A percentile compares a stretch with the other conserved stretches of the same genome.
Conservation (phyloP, 2,113 vertebrate species). For the Deroptyus accipitrinus region DNA sequence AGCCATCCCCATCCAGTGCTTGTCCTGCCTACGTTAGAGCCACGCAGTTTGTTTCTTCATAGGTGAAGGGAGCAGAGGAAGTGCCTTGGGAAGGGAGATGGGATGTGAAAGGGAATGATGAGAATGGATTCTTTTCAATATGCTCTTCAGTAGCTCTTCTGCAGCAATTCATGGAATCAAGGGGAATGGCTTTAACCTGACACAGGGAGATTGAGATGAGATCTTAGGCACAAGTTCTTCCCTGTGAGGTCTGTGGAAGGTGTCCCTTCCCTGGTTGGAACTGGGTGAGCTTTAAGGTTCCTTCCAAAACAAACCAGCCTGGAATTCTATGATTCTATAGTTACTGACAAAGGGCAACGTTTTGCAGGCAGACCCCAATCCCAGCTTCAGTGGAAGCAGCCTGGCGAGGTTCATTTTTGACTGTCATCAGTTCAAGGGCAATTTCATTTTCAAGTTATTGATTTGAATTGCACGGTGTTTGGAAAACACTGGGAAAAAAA, state of each 20-base stretch:
- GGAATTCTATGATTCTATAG: not conserved
- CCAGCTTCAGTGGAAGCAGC: not conserved
- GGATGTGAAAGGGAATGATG: not conserved
- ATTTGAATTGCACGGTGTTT: not conserved
- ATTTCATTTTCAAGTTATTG: not conserved
- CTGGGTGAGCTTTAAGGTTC: not conserved
- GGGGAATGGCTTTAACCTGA: not conserved
- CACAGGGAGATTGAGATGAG: not conserved
- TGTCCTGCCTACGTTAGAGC: slow-evolving; percentile 66
- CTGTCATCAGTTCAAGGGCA: not conserved
- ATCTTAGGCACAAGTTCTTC: not conserved
- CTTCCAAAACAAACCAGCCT: not conserved
- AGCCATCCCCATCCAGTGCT: slow-evolving; percentile 69
- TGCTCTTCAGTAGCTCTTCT: not conserved
- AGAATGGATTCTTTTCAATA: slow-evolving; percentile 3
- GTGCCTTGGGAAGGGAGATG: not conserved
- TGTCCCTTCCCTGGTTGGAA: not conserved
- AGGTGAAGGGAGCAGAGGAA: not conserved
- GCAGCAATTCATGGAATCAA: not conserved
- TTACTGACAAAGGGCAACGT: not conserved
- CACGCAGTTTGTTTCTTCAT: slow-evolving; percentile 53
- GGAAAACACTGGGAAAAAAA: not conserved
- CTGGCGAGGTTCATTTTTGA: not conserved
- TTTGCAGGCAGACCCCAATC: not conserved
- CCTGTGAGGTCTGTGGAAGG: not conserved